A percentile compares a stretch with the other conserved stretches of the same genome.
phyloP scores from a whole-genome alignment of 35 echinoderm and acorn worm species.

The Chiridota heheva region DNA sequence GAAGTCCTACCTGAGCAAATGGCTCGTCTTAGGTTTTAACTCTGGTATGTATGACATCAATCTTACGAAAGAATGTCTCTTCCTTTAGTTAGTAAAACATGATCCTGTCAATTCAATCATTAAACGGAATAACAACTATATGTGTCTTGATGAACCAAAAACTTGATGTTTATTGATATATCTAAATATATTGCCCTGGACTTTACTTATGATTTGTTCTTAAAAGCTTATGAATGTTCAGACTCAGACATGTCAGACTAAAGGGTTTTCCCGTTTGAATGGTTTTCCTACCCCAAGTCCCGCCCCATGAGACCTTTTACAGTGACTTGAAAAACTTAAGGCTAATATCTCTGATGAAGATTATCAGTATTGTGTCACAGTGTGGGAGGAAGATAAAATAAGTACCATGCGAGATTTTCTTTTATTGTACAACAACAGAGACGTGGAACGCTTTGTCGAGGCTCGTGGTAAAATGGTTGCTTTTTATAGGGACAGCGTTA shows the following conservation, averaged over 20 bases:
- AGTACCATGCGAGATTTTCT: slow-evolving; percentile 23
- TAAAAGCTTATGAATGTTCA: slow-evolving; percentile 44
- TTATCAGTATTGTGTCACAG: too few relatives aligned
- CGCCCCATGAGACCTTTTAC: slow-evolving; percentile 22
- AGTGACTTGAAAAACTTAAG: background rate
- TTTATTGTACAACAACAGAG: slow-evolving; percentile 25
- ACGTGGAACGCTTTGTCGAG: slow-evolving; percentile 29
- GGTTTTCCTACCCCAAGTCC: slow-evolving; percentile 2
- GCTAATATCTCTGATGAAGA: background rate
- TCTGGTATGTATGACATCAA: slow-evolving; percentile 37
- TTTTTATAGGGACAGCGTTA: background rate
- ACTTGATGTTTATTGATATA: slow-evolving; percentile 27
- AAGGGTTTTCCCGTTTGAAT: slow-evolving; percentile 13
- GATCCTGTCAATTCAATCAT: slow-evolving; percentile 10
- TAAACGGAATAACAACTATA: slow-evolving; percentile 26
- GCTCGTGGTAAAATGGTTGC: slow-evolving; percentile 12
- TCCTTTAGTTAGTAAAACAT: slow-evolving; percentile 15
- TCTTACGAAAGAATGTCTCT: slow-evolving; percentile 24
- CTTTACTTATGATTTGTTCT: slow-evolving; percentile 7
- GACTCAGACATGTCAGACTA: background rate
- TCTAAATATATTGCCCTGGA: slow-evolving; percentile 26
- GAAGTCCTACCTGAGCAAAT: background rate
- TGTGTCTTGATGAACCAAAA: slow-evolving; percentile 6
- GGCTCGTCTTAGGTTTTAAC: slow-evolving; percentile 29
- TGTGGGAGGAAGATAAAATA: too few relatives aligned